Evolutionary conservation across 1,140 invertebrate species (phyloP), one percentile per base, ranked within the genome.

Genomic region (Episyrphus balteatus): DNA sequence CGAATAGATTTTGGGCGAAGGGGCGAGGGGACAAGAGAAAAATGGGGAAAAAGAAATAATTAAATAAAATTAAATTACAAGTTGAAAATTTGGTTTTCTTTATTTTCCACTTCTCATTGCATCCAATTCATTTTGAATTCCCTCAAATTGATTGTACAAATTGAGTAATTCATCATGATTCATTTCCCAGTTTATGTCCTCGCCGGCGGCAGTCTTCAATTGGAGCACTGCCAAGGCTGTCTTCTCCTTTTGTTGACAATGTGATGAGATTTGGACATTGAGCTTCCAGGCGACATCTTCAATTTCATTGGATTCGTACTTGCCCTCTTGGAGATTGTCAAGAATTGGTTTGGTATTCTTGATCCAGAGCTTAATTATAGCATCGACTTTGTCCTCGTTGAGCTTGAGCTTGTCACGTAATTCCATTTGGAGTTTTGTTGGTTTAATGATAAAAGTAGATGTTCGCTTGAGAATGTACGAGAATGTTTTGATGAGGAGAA

Each of bases 351-450:
- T 66, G 9, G 65, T 64, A 21, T 67, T 59, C 1, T 60, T 55
- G 12, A 68, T 61, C 64, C 65, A 68, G 14, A 67, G 41, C 1
- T 61, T 51, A 30, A 68, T 39, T 7, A 68, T 67, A 11, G 65
- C 64, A 62, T 68, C 64, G 46, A 68, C 61, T 54, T 68, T 68
- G 5, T 64, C 62, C 44, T 68, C 65, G 33, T 66, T 54, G 41
- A 68, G 45, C 44, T 67, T 57, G 1, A 68, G 48, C 42, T 68
- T 68, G 2, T 67, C 64, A 19, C 65, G 56, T 44, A 68, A 50
- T 38, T 68, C 65, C 0, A 54, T 52, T 37, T 68, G 65, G 36
- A 68, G 31, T 13, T 55, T 44, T 11, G 65, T 64, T 3, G 65
- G 65, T 44, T 67, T 68, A 18, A 67, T 68, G 9, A 68, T 60